Conservation (phyloP, 2,797 vertebrate species). For the Hafferia zeledoni region DNA sequence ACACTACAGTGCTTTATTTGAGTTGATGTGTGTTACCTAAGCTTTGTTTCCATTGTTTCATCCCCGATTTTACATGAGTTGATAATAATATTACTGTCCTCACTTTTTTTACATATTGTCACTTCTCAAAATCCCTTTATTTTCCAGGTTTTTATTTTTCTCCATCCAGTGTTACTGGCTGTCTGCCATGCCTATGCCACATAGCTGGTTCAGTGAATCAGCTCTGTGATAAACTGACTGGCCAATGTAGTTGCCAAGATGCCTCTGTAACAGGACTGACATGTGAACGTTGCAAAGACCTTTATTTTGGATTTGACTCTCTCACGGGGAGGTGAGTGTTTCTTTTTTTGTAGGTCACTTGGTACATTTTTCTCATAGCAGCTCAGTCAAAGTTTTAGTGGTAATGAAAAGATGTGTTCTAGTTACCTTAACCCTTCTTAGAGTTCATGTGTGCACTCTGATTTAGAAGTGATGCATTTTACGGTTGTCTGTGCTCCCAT, state of each 20-base stretch:
- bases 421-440: background rate
- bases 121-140: background rate
- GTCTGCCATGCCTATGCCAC: conserved; percentile 87
- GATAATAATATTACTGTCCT: background rate
- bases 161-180: conserved; percentile 59
- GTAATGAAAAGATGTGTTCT: background rate
- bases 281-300: conserved; percentile 84
- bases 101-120: background rate
- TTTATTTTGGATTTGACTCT: conserved; percentile 87
- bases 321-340: conserved; percentile 64
- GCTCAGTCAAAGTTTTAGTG: background rate
- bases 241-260: conserved; percentile 85
- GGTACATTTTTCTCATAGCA: background rate
- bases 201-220: conserved; percentile 76
- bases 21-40: background rate
- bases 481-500: background rate
- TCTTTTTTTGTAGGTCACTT: background rate
- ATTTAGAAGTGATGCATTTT: rapidly evolving
- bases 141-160: conserved; percentile 85
- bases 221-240: conserved; percentile 79
- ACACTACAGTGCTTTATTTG: background rate
- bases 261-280: conserved; percentile 81
- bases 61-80: background rate
- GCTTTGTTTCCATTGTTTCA: background rate
- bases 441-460: background rate